phyloP scores from a whole-genome alignment of 1,140 invertebrate genomes.

The Drosophila sturtevanti region DNA sequence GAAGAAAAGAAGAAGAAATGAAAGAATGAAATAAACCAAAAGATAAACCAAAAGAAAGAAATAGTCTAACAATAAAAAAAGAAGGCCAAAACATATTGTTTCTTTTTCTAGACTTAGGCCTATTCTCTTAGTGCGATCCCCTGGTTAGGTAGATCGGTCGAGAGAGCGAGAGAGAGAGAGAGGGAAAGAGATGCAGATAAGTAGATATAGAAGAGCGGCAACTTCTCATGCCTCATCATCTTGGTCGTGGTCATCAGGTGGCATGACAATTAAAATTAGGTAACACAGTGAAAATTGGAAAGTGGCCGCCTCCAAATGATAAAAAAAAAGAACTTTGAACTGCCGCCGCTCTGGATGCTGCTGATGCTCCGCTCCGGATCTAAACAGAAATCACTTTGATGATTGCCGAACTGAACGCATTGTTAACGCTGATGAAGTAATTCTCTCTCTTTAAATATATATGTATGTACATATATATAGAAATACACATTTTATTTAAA shows the following conservation, averaged over 20 bases:
- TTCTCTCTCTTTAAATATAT: constrained; percentile 55
- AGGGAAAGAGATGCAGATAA: too few species aligned
- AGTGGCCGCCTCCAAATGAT: constrained; percentile 65
- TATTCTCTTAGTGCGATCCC: background rate
- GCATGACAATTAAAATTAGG: constrained; percentile 82
- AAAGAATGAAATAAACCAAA: constrained; percentile 43
- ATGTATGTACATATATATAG: too few species aligned
- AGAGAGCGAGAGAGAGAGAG: too few species aligned
- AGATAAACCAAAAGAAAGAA: constrained; percentile 31
- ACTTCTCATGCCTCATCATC: constrained; percentile 37
- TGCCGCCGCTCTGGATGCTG: constrained; percentile 28
- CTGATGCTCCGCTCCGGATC: constrained; percentile 34
- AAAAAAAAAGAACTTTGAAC: constrained; percentile 64
- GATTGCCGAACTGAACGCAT: constrained; percentile 33
- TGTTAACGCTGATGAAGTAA: constrained; percentile 60
- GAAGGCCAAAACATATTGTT: constrained; percentile 18
- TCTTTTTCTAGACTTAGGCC: background rate
- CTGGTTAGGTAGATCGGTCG: constrained; percentile 46
- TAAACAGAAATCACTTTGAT: constrained; percentile 48
- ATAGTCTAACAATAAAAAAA: constrained; percentile 56
- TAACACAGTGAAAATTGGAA: constrained; percentile 77
- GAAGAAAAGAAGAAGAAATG: too few species aligned
- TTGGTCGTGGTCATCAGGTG: constrained; percentile 69
- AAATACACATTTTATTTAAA: constrained; percentile 73
- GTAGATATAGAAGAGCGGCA: background rate